Percentiles rank a stretch among this genome's conserved stretches.
These are phyloP conservation scores for Gymnocheta viridis DNA, from an alignment of 2,888 invertebrate genomes.

Conservation along the genomic window DNA sequence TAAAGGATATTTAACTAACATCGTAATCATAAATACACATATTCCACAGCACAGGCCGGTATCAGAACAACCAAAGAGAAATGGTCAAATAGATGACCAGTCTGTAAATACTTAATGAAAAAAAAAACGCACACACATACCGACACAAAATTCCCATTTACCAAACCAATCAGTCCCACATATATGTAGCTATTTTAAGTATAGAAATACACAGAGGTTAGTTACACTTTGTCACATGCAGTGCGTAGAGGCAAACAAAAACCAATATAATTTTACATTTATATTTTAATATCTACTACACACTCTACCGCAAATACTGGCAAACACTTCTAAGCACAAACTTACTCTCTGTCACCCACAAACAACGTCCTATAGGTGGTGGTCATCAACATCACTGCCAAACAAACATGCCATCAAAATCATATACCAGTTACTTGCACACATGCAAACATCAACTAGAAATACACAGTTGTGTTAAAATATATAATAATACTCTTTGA, in stretches of 20 bases:
- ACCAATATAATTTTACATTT: slow-evolving; percentile 47
- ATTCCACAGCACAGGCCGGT: neutral
- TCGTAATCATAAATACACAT: slow-evolving; percentile 47
- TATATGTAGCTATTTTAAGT: neutral
- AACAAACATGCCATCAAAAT: slow-evolving; percentile 40
- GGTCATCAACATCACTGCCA: slow-evolving; percentile 38
- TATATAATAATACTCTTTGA: neutral
- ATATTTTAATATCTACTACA: slow-evolving; percentile 53
- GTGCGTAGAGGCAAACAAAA: slow-evolving; percentile 9
- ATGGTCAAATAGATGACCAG: slow-evolving; percentile 26
- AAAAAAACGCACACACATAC: neutral
- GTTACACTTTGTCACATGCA: slow-evolving; percentile 34
- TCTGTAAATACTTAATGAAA: slow-evolving; percentile 5
- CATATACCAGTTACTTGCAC: neutral
- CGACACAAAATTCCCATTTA: slow-evolving; percentile 21
- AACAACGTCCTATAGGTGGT: neutral
- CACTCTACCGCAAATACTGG: slow-evolving; percentile 20
- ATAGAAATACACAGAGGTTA: neutral
- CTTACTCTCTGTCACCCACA: neutral
- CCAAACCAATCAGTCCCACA: slow-evolving; percentile 50
- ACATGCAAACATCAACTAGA: neutral
- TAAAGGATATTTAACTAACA: slow-evolving; percentile 27
- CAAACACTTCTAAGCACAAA: neutral
- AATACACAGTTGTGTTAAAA: neutral
- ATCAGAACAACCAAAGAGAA: neutral